A percentile compares a stretch with the other conserved stretches of the same genome.
Conservation (phyloP, 2,888 invertebrate species). For the Epistrophe grossulariae region DNA sequence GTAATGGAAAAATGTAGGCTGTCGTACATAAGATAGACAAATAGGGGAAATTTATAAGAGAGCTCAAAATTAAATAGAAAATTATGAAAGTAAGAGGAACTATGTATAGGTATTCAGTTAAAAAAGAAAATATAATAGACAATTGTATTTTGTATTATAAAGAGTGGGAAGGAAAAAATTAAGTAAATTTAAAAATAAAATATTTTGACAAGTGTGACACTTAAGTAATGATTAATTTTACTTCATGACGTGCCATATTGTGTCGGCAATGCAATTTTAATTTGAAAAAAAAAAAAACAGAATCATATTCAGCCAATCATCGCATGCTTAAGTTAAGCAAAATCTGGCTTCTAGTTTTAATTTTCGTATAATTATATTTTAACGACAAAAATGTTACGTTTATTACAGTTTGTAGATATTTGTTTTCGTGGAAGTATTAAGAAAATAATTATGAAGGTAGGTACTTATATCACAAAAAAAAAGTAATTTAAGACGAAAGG, state of each 20-base stretch:
- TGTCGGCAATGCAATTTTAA: background rate
- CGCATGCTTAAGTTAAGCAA: no score
- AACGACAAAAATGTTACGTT: no score
- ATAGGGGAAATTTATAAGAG: slow-evolving; percentile 25
- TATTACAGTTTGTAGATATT: no score
- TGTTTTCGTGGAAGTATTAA: no score
- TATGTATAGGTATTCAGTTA: slow-evolving; percentile 4
- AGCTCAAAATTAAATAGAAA: slow-evolving; percentile 17
- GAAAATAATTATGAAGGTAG: no score
- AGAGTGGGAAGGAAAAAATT: slow-evolving; percentile 36
- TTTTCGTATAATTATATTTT: no score
- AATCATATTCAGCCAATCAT: no score
- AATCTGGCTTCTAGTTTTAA: no score
- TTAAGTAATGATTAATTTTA: slow-evolving; percentile 4
- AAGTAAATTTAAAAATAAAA: background rate
- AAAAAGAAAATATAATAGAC: background rate
- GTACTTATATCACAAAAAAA: no score
- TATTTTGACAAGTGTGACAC: slow-evolving; percentile 30
- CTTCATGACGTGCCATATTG: background rate
- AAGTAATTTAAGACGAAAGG: no score
- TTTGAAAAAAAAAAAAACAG: no score
- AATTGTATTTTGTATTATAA: background rate
- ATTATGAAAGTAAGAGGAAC: slow-evolving; percentile 32
- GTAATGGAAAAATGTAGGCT: slow-evolving; percentile 53
- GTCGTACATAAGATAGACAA: background rate